phyloP scores from a whole-genome alignment of 2,888 invertebrate genomes.

The Argynnis bischoffii region DNA sequence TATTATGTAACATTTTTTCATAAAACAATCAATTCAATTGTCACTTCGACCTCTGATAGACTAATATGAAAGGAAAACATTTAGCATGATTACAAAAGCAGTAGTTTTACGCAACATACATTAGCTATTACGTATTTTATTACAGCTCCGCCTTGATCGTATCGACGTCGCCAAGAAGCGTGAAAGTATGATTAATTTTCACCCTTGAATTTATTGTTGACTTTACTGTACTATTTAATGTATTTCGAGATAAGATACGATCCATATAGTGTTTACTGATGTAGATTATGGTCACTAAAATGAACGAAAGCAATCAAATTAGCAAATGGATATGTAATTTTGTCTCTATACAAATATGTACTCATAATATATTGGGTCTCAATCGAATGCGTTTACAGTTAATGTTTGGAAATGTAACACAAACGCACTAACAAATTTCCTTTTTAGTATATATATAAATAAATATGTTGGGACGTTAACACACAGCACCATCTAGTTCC shows the following conservation, averaged over 20 bases:
- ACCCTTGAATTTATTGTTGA: conserved; percentile 30
- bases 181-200: conserved; percentile 32
- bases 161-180: conserved; percentile 28
- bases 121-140: conserved; percentile 25
- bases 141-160: conserved; percentile 27
- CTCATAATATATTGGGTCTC: too few relatives aligned
- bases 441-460: too few relatives aligned
- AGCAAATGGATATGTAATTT: background rate
- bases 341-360: too few relatives aligned
- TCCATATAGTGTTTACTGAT: background rate
- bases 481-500: too few relatives aligned
- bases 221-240: conserved; percentile 19
- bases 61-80: background rate
- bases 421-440: too few relatives aligned
- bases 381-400: too few relatives aligned
- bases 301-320: background rate
- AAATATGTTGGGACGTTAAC: too few relatives aligned
- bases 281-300: background rate
- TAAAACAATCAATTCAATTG: too few relatives aligned
- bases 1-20: too few relatives aligned
- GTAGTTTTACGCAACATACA: conserved; percentile 14
- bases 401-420: too few relatives aligned
- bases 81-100: conserved; percentile 1
- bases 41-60: background rate
- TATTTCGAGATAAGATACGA: background rate